These are phyloP conservation scores for Scolopax mira DNA, from an alignment of 2,113 vertebrate species.

Conservation along the genomic window DNA sequence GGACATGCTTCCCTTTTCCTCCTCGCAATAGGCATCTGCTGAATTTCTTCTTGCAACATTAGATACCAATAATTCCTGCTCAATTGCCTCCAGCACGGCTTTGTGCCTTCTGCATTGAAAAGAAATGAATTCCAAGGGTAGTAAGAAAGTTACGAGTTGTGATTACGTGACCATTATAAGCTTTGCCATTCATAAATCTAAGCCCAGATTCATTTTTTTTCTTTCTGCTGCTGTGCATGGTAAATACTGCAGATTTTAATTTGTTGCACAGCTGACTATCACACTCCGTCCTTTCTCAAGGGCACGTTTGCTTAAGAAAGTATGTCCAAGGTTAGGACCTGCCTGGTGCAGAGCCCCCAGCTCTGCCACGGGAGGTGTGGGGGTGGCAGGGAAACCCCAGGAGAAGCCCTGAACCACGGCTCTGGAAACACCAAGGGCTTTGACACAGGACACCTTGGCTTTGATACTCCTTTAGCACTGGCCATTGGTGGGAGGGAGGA, in stretches of 20 bases:
- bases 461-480: neutral
- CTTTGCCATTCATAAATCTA: neutral
- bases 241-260: neutral
- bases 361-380: neutral
- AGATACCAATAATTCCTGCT: neutral
- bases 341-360: neutral
- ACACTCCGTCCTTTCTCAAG: neutral
- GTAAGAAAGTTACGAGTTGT: neutral
- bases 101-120: neutral
- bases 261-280: neutral
- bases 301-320: neutral
- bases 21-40: neutral
- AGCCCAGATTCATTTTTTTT: accelerated
- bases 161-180: neutral
- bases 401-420: neutral
- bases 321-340: neutral
- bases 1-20: neutral
- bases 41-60: neutral
- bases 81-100: neutral
- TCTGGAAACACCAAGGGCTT: neutral
- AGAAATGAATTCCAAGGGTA: neutral
- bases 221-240: neutral
- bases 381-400: neutral
- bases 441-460: accelerated
- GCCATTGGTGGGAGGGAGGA: neutral